Percentiles rank a stretch among this genome's conserved stretches.
Evolutionary conservation across 1,140 invertebrate species (phyloP).

Genomic region (Leptinotarsa texana): DNA sequence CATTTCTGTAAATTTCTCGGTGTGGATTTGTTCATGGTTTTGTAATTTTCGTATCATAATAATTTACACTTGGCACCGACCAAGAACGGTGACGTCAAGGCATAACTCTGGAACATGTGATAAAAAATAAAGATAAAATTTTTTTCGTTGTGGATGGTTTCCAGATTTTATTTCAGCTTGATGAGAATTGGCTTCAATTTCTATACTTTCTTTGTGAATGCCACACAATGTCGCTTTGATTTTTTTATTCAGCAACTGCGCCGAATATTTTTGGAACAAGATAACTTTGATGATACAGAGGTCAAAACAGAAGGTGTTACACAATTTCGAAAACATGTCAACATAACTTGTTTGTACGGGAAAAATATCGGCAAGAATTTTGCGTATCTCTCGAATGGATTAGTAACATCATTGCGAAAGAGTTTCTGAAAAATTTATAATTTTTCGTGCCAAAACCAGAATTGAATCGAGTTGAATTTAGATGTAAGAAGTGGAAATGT

Average conservation of each 20-base stretch:
- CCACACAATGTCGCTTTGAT: conserved; percentile 5
- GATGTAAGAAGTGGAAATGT: too few relatives aligned
- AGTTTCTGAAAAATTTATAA: not conserved
- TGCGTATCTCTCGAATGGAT: too few relatives aligned
- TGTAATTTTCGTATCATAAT: conserved; percentile 3
- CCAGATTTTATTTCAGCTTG: conserved; percentile 5
- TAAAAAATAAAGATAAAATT: conserved; percentile 5
- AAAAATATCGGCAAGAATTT: not conserved
- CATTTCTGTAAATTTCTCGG: not conserved
- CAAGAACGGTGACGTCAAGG: not conserved
- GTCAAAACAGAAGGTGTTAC: not conserved
- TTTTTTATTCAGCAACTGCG: not conserved
- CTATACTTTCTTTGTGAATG: not conserved
- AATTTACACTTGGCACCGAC: not conserved
- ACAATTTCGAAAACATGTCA: not conserved
- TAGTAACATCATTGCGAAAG: not conserved
- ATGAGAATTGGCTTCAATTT: conserved; percentile 3
- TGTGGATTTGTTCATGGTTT: conserved; percentile 5
- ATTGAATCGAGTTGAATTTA: not conserved
- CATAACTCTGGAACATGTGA: conserved; percentile 6
- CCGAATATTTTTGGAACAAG: not conserved
- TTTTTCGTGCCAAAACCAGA: not conserved
- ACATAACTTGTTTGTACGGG: not conserved
- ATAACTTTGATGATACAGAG: not conserved
- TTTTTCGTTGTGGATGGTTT: conserved; percentile 6